Evolutionary conservation across 2,113 vertebrate species (phyloP).

Genomic region (Fregata magnificens): DNA sequence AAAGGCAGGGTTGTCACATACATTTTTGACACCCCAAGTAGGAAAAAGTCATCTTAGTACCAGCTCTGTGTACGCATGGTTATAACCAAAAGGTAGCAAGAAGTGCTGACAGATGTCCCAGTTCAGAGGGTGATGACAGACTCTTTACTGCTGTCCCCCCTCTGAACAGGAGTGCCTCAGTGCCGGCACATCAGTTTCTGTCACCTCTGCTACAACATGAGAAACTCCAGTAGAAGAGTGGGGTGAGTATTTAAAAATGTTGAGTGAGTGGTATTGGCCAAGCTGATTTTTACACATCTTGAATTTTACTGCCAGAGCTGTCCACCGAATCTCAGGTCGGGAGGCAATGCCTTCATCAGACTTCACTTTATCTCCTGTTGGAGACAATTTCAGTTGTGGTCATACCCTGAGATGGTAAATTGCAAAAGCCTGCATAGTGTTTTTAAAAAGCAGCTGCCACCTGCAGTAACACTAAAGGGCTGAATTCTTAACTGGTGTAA

Average conservation of each 20-base stretch:
- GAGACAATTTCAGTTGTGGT: background rate
- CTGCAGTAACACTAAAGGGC: background rate
- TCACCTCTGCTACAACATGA: background rate
- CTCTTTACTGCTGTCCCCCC: background rate
- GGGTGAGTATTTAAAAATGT: background rate
- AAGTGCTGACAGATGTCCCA: rapidly evolving
- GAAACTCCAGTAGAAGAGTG: background rate
- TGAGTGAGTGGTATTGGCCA: background rate
- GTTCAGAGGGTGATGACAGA: background rate
- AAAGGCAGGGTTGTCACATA: background rate
- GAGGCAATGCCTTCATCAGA: background rate
- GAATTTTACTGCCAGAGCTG: background rate
- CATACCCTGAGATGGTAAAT: background rate
- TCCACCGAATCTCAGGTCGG: background rate
- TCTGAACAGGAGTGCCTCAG: background rate
- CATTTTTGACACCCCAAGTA: background rate
- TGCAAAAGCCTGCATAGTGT: background rate
- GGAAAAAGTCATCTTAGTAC: background rate
- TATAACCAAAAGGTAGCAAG: background rate
- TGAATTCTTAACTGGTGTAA: background rate
- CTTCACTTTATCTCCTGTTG: background rate
- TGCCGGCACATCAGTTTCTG: background rate
- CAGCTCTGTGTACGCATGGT: rapidly evolving
- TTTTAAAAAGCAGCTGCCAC: background rate
- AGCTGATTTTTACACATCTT: background rate